Evolutionary conservation across 30 jellyfish, hydroid and myxozoan genomes (phyloP), one percentile per base, ranked within the genome.

Genomic region (Hydractinia symbiolongicarpus): DNA sequence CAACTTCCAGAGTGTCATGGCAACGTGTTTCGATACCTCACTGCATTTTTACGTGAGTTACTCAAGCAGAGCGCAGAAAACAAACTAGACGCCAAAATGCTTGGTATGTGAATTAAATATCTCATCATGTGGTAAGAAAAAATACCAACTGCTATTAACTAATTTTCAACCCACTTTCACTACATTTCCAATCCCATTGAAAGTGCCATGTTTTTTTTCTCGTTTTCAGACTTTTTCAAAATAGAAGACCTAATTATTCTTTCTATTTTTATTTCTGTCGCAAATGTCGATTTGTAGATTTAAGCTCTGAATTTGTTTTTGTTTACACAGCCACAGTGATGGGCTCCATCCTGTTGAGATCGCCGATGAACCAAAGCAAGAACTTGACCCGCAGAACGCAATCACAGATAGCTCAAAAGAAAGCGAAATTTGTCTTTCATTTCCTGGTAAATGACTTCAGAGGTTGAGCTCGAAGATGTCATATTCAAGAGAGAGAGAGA

Each of bases 401-500:
- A 64, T 49, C 95, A 13, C 96, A 87, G 78, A 79, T 83, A 7
- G 96, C 87, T 19, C 98, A 93, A 88, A 93, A 93, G 90, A 93
- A 93, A 66, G 95, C 98, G 66, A 79, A 84, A 52, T 93, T 93
- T 80, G 93, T 93, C n/a, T 87, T 70, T 75, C 98, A 93, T 61
- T 93, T 93, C 60, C 91, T 93, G 49, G 95, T 93, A 50, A 93
- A 93, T 81, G 98, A 93, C 84, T 93, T 83, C 56, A 61, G 82
- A 17, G 82, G 44, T 20, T 81, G 76, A 81, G 9, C 11, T 15
- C n/a, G n/a, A 15, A 15, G 70, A 60, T 16, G 19, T 60, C 70
- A 16, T 60, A 16, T 13, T 60, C 19, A n/a, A n/a, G n/a, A n/a
- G n/a, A n/a, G n/a, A n/a, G 44, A 30, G 44, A 30, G 44, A 30